Base-by-base conservation (phyloP, 2,888 invertebrate species). In the Melikaiella ostensackeni region DNA sequence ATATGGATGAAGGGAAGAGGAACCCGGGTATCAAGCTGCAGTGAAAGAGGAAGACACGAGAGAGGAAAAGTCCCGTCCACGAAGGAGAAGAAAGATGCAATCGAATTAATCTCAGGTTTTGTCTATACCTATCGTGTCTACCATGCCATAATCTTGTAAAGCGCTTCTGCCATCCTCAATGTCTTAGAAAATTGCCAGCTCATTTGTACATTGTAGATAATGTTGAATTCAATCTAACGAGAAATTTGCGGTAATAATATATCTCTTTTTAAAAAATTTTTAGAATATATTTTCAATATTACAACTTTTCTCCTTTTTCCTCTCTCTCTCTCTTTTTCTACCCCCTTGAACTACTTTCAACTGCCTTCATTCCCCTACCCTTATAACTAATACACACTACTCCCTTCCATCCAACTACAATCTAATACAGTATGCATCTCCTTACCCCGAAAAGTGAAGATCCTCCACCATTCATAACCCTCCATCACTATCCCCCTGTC, bases 81-180 rank as follows among this genome's bases (percentile, higher is more conserved):
- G 30, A 50, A 50, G 66, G 46, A 70, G 46, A 70, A 50, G 66
- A 70, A 50, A 50, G 46, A 42, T 70, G 66, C 24, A 50, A 70
- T 70, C 66, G 66, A 70, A 70, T 70, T 70, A 70, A 70, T 70
- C 66, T 70, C 66, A 50, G 46, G 50, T 50, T 42, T 27, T 70
- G 66, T 50, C 66, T 70, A 70, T 46, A 70, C 50, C 27, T 50
- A 70, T 70, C 42, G 19, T 16, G 30, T 70, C 50, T 70, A n/a
- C 50, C n/a, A 33, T 46, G n/a, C 50, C 13, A 21, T 46, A 46
- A 50, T 50, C n/a, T 33, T 70, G 50, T 27, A 70, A 70, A 70
- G 30, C 27, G 70, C n/a, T 27, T 70, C 19, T 30, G 46, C 30
- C 33, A 19, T 70, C 70, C 50, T 50, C 70, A 70, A 50, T 33